Conservation (phyloP, 2,113 vertebrate species). For the Lepidothrix coronata region DNA sequence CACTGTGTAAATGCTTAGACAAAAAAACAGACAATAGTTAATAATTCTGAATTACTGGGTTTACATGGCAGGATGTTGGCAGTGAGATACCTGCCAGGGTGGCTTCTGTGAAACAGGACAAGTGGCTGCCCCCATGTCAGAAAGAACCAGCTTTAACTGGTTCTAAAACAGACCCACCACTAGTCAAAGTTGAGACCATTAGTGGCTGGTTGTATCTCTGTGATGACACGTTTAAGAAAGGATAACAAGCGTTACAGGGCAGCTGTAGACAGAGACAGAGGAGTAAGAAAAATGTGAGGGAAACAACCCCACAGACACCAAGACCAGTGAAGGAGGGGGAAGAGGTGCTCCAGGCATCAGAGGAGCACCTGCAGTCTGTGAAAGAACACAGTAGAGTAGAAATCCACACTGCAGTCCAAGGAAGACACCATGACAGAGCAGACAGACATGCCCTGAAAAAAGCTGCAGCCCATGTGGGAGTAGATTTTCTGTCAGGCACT, state of each 20-base stretch:
- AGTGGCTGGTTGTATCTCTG: neutral
- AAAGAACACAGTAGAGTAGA: neutral
- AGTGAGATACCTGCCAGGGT: fast-evolving
- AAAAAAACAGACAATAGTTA: neutral
- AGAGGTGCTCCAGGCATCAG: neutral
- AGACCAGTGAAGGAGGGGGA: neutral
- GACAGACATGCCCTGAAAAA: neutral
- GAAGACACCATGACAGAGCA: fast-evolving
- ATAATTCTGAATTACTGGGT: neutral
- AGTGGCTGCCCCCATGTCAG: neutral
- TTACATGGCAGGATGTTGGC: neutral
- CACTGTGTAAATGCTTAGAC: neutral
- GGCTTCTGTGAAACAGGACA: neutral
- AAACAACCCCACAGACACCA: neutral
- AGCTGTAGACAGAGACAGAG: neutral
- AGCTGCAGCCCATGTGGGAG: neutral
- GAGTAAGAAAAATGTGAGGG: neutral
- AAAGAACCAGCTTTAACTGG: neutral
- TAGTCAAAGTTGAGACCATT: neutral
- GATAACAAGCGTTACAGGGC: neutral
- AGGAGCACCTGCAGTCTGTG: neutral
- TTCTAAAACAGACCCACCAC: neutral
- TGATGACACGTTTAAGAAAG: neutral
- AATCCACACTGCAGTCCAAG: neutral
- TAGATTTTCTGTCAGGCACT: neutral